Evolutionary conservation across 2,888 invertebrate genomes (phyloP).

Genomic region (Apoda limacodes): DNA sequence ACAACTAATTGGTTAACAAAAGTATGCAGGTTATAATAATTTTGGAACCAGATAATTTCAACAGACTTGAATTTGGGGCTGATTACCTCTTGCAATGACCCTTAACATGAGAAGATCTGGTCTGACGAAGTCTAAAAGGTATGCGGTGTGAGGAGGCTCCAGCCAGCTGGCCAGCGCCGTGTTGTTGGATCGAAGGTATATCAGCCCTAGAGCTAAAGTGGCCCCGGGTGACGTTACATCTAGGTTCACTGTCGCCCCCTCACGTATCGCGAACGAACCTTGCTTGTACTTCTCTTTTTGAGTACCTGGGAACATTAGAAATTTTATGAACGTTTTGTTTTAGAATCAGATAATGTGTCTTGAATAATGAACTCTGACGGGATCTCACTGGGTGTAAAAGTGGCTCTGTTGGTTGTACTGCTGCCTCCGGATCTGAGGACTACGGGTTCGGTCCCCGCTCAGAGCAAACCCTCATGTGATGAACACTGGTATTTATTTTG

Average conservation of each 20-base stretch:
- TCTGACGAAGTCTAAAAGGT: constrained; percentile 89
- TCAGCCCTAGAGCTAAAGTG: constrained; percentile 92
- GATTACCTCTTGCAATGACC: constrained; percentile 81
- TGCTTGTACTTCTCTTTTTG: constrained; percentile 92
- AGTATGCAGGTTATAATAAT: too few species aligned
- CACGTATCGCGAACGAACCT: constrained; percentile 88
- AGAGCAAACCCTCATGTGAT: too few species aligned
- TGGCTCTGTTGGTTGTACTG: too few species aligned
- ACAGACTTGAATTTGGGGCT: too few species aligned
- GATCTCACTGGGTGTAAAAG: too few species aligned
- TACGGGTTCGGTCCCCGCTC: too few species aligned
- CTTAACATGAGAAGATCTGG: constrained; percentile 91
- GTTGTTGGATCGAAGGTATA: constrained; percentile 89
- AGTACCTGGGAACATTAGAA: constrained; percentile 60
- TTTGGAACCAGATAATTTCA: too few species aligned
- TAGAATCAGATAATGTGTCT: too few species aligned
- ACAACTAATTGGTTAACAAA: too few species aligned
- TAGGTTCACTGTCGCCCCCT: constrained; percentile 91
- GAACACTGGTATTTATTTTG: too few species aligned
- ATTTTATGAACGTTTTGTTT: not conserved
- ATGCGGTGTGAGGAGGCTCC: constrained; percentile 89
- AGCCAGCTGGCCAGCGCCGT: constrained; percentile 92
- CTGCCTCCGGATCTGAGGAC: too few species aligned
- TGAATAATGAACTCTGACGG: too few species aligned
- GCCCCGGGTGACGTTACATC: constrained; percentile 98